Evolutionary conservation across 2,797 vertebrate species (phyloP), one percentile per base, ranked within the genome.

Genomic region (Calcarius lapponicus): DNA sequence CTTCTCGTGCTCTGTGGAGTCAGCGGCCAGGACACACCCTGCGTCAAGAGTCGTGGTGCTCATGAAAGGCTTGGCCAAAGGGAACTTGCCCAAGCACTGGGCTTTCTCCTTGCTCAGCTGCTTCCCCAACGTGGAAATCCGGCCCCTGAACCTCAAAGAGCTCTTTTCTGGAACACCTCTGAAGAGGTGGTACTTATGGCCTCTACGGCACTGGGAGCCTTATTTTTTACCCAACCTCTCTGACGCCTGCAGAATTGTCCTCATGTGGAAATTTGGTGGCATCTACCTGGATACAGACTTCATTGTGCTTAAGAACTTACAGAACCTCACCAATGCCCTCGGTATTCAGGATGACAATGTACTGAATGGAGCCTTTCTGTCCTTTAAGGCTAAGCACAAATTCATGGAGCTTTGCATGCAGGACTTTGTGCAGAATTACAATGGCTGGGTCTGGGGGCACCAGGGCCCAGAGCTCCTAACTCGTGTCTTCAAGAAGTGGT

Each of bases 141-240:
- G 0, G 8, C 96, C 92, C 7, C 79, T 98, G 80, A 92, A 98
- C 88, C 70, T 98, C 69, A 18, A 18, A 3, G 90, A 86, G 19
- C 97, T 98, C 80, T 98, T 98, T 48, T 80, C 47, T 17, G 96
- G 79, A 32, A 98, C 98, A 0, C 98, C 98, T 2, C 92, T 98
- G 72, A 45, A n/a, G n/a, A n/a, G n/a, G n/a, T n/a, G n/a, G n/a
- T n/a, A n/a, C n/a, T n/a, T n/a, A n/a, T n/a, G n/a, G 16, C 31
- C 29, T 18, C 88, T 4, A 40, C 11, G 26, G 6, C 89, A 74
- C 7, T 76, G 57, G 96, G 96, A 97, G 51, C 97, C 97, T 17
- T 86, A 97, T 91, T 96, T 88, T 80, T 64, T 97, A 19, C 91
- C 91, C 0, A 19, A 97, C 34, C 91, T 98, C 10, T 98, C 98